These are phyloP conservation scores for Penaeus japonicus DNA, from an alignment of 1,140 invertebrate genomes.

Conservation along the genomic window DNA sequence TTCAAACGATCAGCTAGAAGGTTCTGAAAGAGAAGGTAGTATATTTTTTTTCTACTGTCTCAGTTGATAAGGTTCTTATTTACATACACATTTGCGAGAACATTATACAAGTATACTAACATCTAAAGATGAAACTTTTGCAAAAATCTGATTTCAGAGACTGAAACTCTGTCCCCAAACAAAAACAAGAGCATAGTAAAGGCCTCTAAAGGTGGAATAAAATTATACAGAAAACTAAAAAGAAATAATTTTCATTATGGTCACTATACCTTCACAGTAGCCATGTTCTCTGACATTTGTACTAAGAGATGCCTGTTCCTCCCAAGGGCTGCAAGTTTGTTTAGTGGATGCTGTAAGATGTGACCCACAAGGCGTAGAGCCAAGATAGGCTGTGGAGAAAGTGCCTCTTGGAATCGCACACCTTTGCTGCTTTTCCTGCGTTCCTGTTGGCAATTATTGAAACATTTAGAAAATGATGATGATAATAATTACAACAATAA, in stretches of 20 bases:
- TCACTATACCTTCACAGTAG: constrained; percentile 33
- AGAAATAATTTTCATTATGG: background rate
- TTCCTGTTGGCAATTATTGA: background rate
- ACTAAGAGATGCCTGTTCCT: constrained; percentile 25
- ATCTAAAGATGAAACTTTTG: too few relatives aligned
- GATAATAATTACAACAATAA: background rate
- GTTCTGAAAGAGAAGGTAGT: constrained; percentile 7
- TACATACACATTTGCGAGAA: too few relatives aligned
- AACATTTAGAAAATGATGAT: background rate
- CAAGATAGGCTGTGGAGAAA: constrained; percentile 23
- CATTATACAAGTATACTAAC: too few relatives aligned
- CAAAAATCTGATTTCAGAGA: too few relatives aligned
- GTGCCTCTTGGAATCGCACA: constrained; percentile 16
- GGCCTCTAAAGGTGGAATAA: too few relatives aligned
- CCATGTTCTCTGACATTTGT: constrained; percentile 18
- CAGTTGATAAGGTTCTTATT: too few relatives aligned
- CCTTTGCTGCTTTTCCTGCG: background rate
- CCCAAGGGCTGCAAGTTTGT: constrained; percentile 29
- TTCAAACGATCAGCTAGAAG: constrained; percentile 8
- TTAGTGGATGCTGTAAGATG: constrained; percentile 50
- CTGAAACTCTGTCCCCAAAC: too few relatives aligned
- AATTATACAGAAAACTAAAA: background rate
- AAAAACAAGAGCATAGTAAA: too few relatives aligned
- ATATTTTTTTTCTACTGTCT: background rate
- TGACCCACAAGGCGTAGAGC: constrained; percentile 39